A percentile compares a stretch with the other conserved stretches of the same genome.
These are phyloP conservation scores for Eupithecia subumbrata DNA, from an alignment of 2,888 invertebrate species.

Conservation along the genomic window DNA sequence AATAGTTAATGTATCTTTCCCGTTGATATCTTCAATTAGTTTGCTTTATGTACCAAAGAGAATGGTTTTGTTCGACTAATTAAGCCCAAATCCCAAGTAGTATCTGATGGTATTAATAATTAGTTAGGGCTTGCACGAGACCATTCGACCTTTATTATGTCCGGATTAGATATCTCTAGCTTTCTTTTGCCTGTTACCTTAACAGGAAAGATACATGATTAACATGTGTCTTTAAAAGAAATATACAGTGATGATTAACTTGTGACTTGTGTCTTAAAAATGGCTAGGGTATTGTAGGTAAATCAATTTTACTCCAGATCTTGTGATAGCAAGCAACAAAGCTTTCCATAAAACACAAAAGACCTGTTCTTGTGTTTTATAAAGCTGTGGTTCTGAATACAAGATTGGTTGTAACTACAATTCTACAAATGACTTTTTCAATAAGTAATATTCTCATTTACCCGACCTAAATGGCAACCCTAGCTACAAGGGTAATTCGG, in stretches of 20 bases:
- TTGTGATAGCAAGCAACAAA: not conserved
- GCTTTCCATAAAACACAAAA: not conserved
- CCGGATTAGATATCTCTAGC: not conserved
- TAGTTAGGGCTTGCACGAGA: conserved; percentile 17
- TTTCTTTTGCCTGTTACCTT: not conserved
- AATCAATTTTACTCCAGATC: not conserved
- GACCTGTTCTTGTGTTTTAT: not conserved
- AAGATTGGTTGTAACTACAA: not conserved
- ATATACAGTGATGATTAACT: too few relatives aligned
- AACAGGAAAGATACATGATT: not conserved
- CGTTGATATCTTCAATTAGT: conserved; percentile 37
- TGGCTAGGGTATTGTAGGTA: not conserved
- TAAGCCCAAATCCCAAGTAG: conserved; percentile 34
- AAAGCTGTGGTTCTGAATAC: not conserved
- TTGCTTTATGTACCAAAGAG: conserved; percentile 36
- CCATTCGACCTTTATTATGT: not conserved
- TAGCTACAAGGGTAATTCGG: conserved; percentile 31
- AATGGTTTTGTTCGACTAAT: conserved; percentile 40
- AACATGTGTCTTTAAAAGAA: not conserved
- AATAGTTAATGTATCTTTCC: conserved; percentile 30
- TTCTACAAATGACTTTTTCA: not conserved
- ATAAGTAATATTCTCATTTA: not conserved
- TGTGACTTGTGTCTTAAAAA: too few relatives aligned
- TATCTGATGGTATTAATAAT: conserved; percentile 36
- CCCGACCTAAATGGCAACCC: conserved; percentile 10